Evolutionary conservation across 2,113 vertebrate genomes (phyloP).

Genomic region (Scopus umbretta): DNA sequence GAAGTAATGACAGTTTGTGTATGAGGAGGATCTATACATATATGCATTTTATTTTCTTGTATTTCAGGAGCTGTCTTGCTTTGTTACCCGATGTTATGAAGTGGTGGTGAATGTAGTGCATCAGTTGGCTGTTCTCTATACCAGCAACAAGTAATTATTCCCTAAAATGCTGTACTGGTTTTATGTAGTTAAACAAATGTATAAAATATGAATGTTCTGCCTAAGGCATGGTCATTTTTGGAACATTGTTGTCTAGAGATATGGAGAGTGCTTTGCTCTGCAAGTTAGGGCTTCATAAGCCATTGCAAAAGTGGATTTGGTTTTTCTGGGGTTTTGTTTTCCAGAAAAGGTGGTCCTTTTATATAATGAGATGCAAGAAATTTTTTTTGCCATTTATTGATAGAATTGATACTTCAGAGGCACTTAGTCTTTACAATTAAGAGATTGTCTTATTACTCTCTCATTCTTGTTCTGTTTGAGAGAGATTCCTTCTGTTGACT

Average conservation of each 20-base stretch:
- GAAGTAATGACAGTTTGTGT: not conserved
- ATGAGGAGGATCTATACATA: not conserved
- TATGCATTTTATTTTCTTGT: slow-evolving; percentile 26
- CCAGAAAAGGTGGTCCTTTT: not conserved
- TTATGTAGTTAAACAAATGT: not conserved
- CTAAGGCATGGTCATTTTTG: not conserved
- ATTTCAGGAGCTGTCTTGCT: slow-evolving; percentile 94
- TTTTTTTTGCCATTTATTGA: not conserved
- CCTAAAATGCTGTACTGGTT: not conserved
- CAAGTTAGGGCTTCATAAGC: not conserved
- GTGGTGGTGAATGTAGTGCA: slow-evolving; percentile 94
- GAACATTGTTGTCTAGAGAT: not conserved
- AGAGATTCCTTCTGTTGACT: not conserved
- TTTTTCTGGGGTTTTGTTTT: no score
- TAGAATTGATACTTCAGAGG: not conserved
- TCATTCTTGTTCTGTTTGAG: not conserved
- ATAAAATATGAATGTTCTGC: not conserved
- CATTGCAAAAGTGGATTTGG: not conserved
- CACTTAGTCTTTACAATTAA: not conserved
- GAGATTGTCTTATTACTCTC: not conserved
- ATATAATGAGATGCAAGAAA: not conserved
- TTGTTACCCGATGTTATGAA: slow-evolving; percentile 92
- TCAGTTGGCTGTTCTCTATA: slow-evolving; percentile 93
- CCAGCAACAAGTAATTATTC: slow-evolving; percentile 89
- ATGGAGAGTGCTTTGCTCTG: not conserved